A percentile compares a stretch with the other conserved stretches of the same genome.
Evolutionary conservation across 1,140 invertebrate species (phyloP).

Genomic region (Drosophila dunni): DNA sequence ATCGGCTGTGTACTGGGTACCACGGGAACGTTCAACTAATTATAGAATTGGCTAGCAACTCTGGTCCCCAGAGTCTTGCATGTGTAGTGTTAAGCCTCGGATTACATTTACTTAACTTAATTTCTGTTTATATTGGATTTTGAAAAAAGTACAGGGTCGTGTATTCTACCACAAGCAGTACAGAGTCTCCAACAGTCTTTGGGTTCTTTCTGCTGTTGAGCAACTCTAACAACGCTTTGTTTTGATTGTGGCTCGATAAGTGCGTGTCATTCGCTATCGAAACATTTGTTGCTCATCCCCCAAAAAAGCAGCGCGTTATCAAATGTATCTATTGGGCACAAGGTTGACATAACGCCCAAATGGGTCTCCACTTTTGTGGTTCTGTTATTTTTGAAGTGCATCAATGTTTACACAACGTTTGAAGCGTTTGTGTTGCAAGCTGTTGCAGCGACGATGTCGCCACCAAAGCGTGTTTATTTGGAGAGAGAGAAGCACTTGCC

Average conservation of each 20-base stretch:
- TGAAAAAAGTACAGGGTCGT: background rate
- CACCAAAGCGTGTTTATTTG: background rate
- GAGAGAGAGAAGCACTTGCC: background rate
- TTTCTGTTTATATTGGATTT: no score
- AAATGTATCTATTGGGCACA: constrained; percentile 66
- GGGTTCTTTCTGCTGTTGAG: constrained; percentile 21
- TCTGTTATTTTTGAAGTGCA: constrained; percentile 35
- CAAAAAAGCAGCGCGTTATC: constrained; percentile 16
- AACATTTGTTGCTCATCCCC: constrained; percentile 63
- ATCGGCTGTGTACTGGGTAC: constrained; percentile 14
- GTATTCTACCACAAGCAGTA: background rate
- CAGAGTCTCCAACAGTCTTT: background rate
- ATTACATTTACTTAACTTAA: constrained; percentile 17
- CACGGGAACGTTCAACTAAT: constrained; percentile 53
- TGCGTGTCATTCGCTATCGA: constrained; percentile 67
- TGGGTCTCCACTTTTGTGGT: constrained; percentile 10
- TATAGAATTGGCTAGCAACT: constrained; percentile 61
- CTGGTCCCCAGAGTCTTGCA: background rate
- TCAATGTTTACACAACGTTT: constrained; percentile 46
- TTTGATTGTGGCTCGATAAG: constrained; percentile 73
- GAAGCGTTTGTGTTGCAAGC: background rate
- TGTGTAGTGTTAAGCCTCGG: constrained; percentile 22
- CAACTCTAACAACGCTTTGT: constrained; percentile 48
- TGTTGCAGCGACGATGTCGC: constrained; percentile 15
- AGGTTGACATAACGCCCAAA: constrained; percentile 64